phyloP scores from a whole-genome alignment of 35 echinoderm and acorn worm genomes.

The Ophioderma brevispina region DNA sequence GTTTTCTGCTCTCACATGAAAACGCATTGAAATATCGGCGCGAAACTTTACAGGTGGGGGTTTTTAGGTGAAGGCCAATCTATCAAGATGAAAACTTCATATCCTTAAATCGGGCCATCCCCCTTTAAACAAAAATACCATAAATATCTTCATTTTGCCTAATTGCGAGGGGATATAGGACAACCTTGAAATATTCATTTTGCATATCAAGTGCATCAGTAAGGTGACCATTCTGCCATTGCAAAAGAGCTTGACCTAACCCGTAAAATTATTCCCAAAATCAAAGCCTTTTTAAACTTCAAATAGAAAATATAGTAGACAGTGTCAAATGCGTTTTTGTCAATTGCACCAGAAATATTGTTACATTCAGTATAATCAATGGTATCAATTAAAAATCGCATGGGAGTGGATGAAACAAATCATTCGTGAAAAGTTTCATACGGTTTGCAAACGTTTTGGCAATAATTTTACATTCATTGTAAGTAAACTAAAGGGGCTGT shows the following conservation, averaged over 20 bases:
- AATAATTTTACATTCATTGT: not conserved
- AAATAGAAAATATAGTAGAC: constrained; percentile 24
- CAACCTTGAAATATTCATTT: not conserved
- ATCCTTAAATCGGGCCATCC: no score
- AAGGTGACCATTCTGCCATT: not conserved
- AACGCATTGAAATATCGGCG: no score
- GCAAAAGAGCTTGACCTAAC: not conserved
- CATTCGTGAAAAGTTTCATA: not conserved
- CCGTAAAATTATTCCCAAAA: not conserved
- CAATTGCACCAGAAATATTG: constrained; percentile 27
- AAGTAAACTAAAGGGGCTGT: not conserved
- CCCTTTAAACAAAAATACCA: constrained; percentile 16
- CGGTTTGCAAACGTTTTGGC: constrained; percentile 15
- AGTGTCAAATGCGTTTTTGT: constrained; percentile 42
- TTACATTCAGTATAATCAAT: not conserved
- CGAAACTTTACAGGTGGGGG: no score
- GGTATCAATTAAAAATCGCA: not conserved
- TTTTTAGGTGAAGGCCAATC: no score
- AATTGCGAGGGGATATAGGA: not conserved
- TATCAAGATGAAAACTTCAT: no score
- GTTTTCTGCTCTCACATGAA: no score
- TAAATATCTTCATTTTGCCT: not conserved
- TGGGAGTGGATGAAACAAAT: not conserved
- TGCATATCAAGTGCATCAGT: not conserved
- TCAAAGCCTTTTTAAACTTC: constrained; percentile 22